These are phyloP conservation scores for Furnarius figulus DNA, from an alignment of 2,113 vertebrate species.

Conservation along the genomic window DNA sequence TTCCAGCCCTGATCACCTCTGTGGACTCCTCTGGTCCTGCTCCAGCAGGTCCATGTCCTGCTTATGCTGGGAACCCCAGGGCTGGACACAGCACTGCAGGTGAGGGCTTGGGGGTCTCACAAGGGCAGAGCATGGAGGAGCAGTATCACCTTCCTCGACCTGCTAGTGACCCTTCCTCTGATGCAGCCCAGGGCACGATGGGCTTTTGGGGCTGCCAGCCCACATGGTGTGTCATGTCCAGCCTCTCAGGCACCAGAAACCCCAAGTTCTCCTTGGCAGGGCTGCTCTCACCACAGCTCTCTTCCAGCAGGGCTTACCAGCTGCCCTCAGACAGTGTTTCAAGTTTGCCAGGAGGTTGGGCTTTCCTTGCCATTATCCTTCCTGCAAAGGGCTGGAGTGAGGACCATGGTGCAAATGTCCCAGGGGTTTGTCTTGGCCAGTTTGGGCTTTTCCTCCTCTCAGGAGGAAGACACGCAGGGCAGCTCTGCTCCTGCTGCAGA, in stretches of 20 bases:
- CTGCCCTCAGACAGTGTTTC: not conserved
- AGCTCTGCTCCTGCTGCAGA: not conserved
- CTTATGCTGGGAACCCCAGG: not conserved
- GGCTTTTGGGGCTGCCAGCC: not conserved
- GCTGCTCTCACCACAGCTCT: not conserved
- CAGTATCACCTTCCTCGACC: not conserved
- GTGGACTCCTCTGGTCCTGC: not conserved
- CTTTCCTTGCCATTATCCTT: not conserved
- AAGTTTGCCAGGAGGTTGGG: not conserved
- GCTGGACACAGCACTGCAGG: not conserved
- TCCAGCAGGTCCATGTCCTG: not conserved
- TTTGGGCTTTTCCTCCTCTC: not conserved
- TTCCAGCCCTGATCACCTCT: not conserved
- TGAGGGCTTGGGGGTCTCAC: too few species aligned
- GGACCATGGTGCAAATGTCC: not conserved
- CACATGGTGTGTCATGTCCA: not conserved
- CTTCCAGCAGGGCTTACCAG: not conserved
- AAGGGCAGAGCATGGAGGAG: not conserved
- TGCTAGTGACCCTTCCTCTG: not conserved
- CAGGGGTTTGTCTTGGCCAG: not conserved
- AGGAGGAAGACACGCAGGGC: not conserved
- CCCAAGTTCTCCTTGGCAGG: not conserved
- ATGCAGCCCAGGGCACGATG: accelerated
- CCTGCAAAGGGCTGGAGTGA: accelerated
- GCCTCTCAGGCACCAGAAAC: not conserved